Evolutionary conservation across 2,113 vertebrate genomes (phyloP), one percentile per base, ranked within the genome.

Genomic region (Cyprinodon brontotheroides): DNA sequence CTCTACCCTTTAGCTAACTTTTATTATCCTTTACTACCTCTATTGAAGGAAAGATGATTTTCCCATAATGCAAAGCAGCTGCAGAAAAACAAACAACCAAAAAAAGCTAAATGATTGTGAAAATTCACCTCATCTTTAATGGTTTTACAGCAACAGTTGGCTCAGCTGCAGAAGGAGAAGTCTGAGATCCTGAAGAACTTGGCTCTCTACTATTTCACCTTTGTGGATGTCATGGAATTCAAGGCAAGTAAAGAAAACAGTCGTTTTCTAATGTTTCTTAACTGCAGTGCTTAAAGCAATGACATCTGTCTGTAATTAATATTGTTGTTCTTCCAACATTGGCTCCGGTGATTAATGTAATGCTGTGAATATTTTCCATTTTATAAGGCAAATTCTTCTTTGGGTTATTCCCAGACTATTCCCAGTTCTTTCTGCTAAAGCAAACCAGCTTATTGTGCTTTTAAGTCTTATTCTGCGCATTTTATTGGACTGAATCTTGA

Each of bases 171-270:
- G 92, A 99, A 99, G 87, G 98, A 99, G 85, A 99, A 99, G 90
- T 99, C 97, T 0, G 98, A 99, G 91, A 99, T 99, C 81, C 93
- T 99, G 91, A 99, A 99, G 95, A 99, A 99, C 92, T 86, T 99
- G 93, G 97, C 98, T 12, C 94, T 99, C 53, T 99, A 99, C 93
- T 99, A 99, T 91, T 99, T 99, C 86, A 99, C 98, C 0, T 99
- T 99, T 71, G 98, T 99, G 74, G 98, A 99, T 93, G 98, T 99
- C 86, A 99, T 99, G 98, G 97, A 99, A 92, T 99, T 99, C 93
- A 99, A 99, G 96, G 98, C 99, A 87, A 3, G 84, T 90, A 22
- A 13, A 0, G 0, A 39, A 29, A 1, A 29, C 29, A 29, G 29
- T 29, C 29, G 29, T 29, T 29, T 29, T 29, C 29, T 29, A 29